These are phyloP conservation scores for Polyergus mexicanus DNA, from an alignment of 1,140 invertebrate genomes.

Conservation along the genomic window DNA sequence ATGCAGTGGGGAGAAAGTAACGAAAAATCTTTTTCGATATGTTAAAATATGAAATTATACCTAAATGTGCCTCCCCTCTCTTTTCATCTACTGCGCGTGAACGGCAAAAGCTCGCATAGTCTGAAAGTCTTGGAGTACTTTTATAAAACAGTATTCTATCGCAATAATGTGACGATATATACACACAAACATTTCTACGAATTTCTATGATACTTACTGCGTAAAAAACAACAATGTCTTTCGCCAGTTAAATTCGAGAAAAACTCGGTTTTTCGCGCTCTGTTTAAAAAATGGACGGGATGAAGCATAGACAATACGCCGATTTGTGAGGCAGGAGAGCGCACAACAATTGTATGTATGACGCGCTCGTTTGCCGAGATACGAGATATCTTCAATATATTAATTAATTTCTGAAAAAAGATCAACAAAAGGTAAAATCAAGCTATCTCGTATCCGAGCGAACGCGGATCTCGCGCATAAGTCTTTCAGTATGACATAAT, in stretches of 20 bases:
- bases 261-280: not conserved
- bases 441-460: constrained; percentile 7
- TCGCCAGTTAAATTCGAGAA: not conserved
- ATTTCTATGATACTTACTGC: constrained; percentile 13
- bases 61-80: not conserved
- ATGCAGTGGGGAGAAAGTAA: not conserved
- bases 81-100: not conserved
- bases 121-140: constrained; percentile 5
- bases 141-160: not conserved
- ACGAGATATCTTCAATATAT: not conserved
- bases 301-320: constrained; percentile 48
- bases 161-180: constrained; percentile 34
- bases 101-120: not conserved
- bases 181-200: not conserved
- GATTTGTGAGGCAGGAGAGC: constrained; percentile 23
- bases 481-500: constrained; percentile 53
- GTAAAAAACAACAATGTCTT: not conserved
- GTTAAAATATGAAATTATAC: not conserved
- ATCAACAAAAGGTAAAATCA: not conserved
- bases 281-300: constrained; percentile 73
- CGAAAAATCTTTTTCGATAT: not conserved
- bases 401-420: constrained; percentile 26
- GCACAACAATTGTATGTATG: not conserved
- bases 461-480: constrained; percentile 4
- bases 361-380: not conserved